Conservation (phyloP, 2,113 vertebrate species). For the Tupaia tana region DNA sequence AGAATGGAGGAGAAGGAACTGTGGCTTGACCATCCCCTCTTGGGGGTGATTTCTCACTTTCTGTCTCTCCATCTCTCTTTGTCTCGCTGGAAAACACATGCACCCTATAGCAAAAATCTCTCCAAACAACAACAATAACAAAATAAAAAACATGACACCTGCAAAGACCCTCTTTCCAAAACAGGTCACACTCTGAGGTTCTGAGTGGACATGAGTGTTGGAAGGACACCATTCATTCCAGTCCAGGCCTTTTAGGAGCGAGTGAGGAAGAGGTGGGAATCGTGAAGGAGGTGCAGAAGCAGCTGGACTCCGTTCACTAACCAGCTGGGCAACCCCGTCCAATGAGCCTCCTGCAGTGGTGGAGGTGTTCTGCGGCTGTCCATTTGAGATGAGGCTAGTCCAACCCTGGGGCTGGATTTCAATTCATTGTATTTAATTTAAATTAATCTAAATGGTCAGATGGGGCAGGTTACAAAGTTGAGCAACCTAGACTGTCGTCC, state of each 20-base stretch:
- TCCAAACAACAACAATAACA: too few species aligned
- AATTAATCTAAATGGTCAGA: background rate
- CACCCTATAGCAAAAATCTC: too few species aligned
- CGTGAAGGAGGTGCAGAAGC: background rate
- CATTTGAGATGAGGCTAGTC: background rate
- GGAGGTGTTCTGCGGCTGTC: background rate
- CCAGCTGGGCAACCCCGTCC: too few species aligned
- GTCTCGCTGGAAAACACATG: too few species aligned
- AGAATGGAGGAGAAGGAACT: too few species aligned
- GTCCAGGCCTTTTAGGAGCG: background rate
- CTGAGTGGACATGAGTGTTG: background rate
- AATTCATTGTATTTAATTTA: background rate
- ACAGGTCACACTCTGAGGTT: background rate
- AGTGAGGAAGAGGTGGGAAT: background rate
- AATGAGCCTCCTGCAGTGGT: background rate
- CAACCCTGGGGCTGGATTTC: background rate
- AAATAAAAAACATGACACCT: background rate
- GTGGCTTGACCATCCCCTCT: too few species aligned
- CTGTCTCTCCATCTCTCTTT: too few species aligned
- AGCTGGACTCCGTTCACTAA: background rate
- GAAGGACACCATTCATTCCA: background rate
- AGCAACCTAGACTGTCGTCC: background rate
- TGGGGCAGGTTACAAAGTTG: background rate
- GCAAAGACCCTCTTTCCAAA: background rate
- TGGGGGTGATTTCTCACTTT: too few species aligned